phyloP scores from a whole-genome alignment of 2,113 vertebrate genomes.

The Pedionomus torquatus region DNA sequence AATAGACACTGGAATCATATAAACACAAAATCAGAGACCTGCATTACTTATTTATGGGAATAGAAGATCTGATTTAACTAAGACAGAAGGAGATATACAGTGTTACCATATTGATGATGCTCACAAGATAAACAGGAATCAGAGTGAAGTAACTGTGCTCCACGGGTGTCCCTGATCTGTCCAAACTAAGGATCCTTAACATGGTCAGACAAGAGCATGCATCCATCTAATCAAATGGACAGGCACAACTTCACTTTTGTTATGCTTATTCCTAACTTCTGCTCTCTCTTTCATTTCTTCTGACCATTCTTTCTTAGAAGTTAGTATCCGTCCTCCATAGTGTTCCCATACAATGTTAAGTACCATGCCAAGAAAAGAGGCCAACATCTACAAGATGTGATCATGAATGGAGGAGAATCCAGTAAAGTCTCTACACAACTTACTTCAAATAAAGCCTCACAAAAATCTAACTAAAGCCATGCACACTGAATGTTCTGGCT shows the following conservation, averaged over 20 bases:
- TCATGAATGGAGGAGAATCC: not conserved
- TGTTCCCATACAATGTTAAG: not conserved
- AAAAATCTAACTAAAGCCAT: not conserved
- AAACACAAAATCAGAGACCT: not conserved
- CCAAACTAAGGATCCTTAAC: not conserved
- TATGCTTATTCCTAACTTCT: not conserved
- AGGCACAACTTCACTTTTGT: not conserved
- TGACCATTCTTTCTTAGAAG: not conserved
- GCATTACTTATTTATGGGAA: not conserved
- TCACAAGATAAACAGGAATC: not conserved
- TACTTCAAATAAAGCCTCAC: not conserved
- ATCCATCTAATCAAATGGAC: not conserved
- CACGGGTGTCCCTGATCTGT: not conserved
- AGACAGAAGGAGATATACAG: not conserved
- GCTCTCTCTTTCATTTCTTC: not conserved
- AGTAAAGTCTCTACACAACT: not conserved
- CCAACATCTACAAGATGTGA: not conserved
- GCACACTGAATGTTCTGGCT: not conserved
- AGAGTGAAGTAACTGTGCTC: not conserved
- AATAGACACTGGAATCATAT: not conserved
- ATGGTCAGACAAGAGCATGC: not conserved
- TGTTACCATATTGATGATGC: not conserved
- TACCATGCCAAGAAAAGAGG: not conserved
- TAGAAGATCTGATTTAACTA: not conserved
- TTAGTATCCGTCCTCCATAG: not conserved